Percentiles rank a stretch among this genome's conserved stretches.
Evolutionary conservation across 2,888 invertebrate species (phyloP).

Genomic region (Rambutsinella grinnellia): DNA sequence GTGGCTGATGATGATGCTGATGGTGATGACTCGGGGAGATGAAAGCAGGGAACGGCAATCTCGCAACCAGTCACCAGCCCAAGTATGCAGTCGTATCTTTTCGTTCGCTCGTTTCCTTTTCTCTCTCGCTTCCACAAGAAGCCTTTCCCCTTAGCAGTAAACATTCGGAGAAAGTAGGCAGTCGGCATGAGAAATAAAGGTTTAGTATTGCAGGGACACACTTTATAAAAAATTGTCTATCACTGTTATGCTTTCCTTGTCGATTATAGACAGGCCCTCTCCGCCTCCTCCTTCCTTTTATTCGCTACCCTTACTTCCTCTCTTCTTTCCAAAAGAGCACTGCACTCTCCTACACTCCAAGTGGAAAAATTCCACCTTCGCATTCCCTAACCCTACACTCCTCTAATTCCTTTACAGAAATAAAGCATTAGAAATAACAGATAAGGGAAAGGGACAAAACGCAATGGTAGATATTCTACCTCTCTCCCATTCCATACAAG

Average conservation of each 20-base stretch:
- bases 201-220: constrained; percentile 49
- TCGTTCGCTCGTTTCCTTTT: constrained; percentile 51
- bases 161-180: constrained; percentile 58
- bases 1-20: constrained; percentile 40
- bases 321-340: constrained; percentile 2
- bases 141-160: constrained; percentile 33
- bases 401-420: constrained; percentile 2
- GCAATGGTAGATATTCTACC: not conserved
- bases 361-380: not conserved
- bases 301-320: constrained; percentile 44
- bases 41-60: constrained; percentile 37
- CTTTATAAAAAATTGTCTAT: constrained; percentile 46
- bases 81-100: constrained; percentile 47
- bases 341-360: not conserved
- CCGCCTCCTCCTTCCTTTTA: constrained; percentile 45
- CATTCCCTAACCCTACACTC: not conserved
- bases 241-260: constrained; percentile 47
- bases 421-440: not conserved
- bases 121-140: constrained; percentile 39
- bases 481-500: not conserved
- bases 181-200: constrained; percentile 54
- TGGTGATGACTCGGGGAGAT: constrained; percentile 23
- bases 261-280: constrained; percentile 56
- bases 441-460: not conserved
- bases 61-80: constrained; percentile 43